Evolutionary conservation across 1,140 invertebrate species (phyloP), one percentile per base, ranked within the genome.

Genomic region (Bombus superbus): DNA sequence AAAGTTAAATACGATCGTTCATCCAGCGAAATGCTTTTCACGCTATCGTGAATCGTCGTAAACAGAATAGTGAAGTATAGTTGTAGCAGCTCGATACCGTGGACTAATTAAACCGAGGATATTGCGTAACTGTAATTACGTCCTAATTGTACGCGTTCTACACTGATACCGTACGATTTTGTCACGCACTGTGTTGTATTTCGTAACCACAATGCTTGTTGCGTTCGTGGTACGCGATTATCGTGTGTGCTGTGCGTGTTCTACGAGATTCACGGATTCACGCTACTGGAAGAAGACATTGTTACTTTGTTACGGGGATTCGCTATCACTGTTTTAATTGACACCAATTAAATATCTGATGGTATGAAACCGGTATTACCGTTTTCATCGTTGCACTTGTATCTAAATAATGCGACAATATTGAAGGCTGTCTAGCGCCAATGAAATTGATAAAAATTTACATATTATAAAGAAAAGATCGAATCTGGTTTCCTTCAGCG

Each of bases 61-160:
- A 53, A 62, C 28, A 40, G 53, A 40, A 22, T 22, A 57, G 32
- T 9, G 47, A 76, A 59, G 75, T 62, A 40, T 59, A 53, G 73
- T 35, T 25, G 32, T 38, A 57, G 10, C 25, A 11, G 22, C 42
- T 35, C 47, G 47, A 62, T 77, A 38, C 38, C 35, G 38, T 40
- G 53, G 28, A 59, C 44, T 42, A 77, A 77, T 77, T 77, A 77
- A 59, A 77, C 57, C 57, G 75, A 32, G 53, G 42, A 47, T 74
- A 77, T 77, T 77, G 75, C 75, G 75, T 77, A 77, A 77, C 15
- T 77, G 57, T 77, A 77, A 77, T 77, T 62, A 59, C 57, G 9
- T n/a, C 53, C 35, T 77, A 77, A 77, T 77, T 40, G 75, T 62
- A 62, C 53, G 75, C 75, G 38, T n/a, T 35, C 72, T 62, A 42